Conservation (phyloP, 1,140 invertebrate species). For the Dendrolimus punctatus region DNA sequence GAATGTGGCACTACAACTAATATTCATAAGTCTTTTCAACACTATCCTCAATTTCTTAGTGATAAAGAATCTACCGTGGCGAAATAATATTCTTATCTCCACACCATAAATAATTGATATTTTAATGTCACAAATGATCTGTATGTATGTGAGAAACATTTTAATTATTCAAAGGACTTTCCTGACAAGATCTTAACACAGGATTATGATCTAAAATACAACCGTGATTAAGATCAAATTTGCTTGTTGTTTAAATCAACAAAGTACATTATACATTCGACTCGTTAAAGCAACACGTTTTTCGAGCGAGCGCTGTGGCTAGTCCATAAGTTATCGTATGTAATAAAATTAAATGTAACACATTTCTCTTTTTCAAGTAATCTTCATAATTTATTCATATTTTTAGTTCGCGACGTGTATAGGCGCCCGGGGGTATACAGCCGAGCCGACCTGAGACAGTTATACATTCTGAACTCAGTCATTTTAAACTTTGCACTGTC, state of each 20-base stretch:
- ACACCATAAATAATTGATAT: conserved; percentile 71
- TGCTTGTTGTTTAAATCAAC: conserved; percentile 4
- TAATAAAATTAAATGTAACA: conserved; percentile 73
- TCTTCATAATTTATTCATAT: conserved; percentile 70
- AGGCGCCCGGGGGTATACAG: conserved; percentile 35
- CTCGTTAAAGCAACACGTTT: conserved; percentile 43
- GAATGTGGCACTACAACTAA: no score
- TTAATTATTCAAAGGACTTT: conserved; percentile 16
- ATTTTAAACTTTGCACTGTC: neutral
- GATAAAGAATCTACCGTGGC: conserved; percentile 31
- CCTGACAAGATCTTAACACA: conserved; percentile 8
- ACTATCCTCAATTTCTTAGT: conserved; percentile 46
- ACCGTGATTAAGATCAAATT: conserved; percentile 8
- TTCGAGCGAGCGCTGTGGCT: conserved; percentile 60
- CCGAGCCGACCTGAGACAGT: conserved; percentile 12
- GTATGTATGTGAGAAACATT: conserved; percentile 58
- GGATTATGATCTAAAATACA: neutral
- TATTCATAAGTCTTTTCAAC: conserved; percentile 4
- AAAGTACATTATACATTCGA: conserved; percentile 10
- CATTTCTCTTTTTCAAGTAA: conserved; percentile 71
- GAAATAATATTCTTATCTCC: conserved; percentile 57
- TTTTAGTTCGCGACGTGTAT: conserved; percentile 61
- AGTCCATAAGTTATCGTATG: conserved; percentile 69
- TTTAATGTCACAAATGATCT: conserved; percentile 72
- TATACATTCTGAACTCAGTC: conserved; percentile 15